A percentile compares a stretch with the other conserved stretches of the same genome.
These are phyloP conservation scores for Brachyalestes nurse DNA, from an alignment of 2,797 vertebrate species.

Conservation along the genomic window DNA sequence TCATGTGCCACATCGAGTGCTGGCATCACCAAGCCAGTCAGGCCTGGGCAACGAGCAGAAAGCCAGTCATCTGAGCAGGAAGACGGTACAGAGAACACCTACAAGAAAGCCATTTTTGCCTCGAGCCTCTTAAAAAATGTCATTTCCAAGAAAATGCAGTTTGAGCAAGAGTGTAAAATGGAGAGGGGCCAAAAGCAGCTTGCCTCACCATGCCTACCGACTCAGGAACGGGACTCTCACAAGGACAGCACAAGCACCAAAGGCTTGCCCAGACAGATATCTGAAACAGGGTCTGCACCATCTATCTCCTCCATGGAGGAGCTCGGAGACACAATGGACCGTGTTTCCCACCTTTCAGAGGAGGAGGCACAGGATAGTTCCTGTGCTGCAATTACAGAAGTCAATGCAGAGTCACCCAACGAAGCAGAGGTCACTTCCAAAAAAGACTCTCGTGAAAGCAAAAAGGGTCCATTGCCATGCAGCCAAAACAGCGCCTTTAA, in stretches of 20 bases:
- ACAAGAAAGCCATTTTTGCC: slow-evolving; percentile 89
- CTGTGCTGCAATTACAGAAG: slow-evolving; percentile 17
- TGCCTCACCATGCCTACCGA: slow-evolving; percentile 56
- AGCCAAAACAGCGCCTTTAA: slow-evolving; percentile 87
- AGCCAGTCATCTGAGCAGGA: slow-evolving; percentile 57
- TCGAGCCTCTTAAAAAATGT: slow-evolving; percentile 94
- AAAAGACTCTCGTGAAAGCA: too few species aligned
- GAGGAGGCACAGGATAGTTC: slow-evolving; percentile 67
- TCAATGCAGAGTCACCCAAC: slow-evolving; percentile 33
- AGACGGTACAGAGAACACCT: slow-evolving; percentile 71
- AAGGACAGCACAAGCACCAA: slow-evolving; percentile 69
- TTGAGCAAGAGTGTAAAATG: slow-evolving; percentile 93
- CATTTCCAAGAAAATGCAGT: slow-evolving; percentile 98
- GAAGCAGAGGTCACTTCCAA: too few species aligned
- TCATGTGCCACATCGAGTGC: slow-evolving; percentile 66
- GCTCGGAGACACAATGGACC: slow-evolving; percentile 62
- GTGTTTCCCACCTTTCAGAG: slow-evolving; percentile 74
- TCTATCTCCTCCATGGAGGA: slow-evolving; percentile 82
- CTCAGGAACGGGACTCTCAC: slow-evolving; percentile 64
- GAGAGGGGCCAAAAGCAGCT: slow-evolving; percentile 86
- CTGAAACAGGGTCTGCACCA: slow-evolving; percentile 84
- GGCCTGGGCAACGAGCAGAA: slow-evolving; percentile 67
- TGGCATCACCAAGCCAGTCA: slow-evolving; percentile 70
- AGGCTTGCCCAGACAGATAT: slow-evolving; percentile 80
- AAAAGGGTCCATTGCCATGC: slow-evolving; percentile 76